These are phyloP conservation scores for Notothenia rossii DNA, from an alignment of 2,113 vertebrate species.

Conservation along the genomic window DNA sequence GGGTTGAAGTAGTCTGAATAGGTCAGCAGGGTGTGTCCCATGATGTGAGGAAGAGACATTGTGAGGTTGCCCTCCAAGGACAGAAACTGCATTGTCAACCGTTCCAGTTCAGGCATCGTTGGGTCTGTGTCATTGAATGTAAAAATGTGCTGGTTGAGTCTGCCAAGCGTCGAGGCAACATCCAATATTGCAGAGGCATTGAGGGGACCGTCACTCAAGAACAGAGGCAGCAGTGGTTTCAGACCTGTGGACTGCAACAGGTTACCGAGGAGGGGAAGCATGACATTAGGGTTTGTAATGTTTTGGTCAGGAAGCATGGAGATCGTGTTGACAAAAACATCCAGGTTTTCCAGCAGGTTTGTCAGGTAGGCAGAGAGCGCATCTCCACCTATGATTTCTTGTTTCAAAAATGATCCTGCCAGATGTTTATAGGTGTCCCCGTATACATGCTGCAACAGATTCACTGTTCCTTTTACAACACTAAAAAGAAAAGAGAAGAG, in stretches of 20 bases:
- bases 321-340: slow-evolving; percentile 32
- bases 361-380: slow-evolving; percentile 58
- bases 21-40: slow-evolving; percentile 65
- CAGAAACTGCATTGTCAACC: slow-evolving; percentile 63
- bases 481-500: slow-evolving; percentile 57
- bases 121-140: slow-evolving; percentile 65
- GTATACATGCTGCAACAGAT: slow-evolving; percentile 72
- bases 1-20: slow-evolving; percentile 67
- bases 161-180: slow-evolving; percentile 48
- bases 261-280: slow-evolving; percentile 45
- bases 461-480: slow-evolving; percentile 73
- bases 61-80: slow-evolving; percentile 70
- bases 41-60: slow-evolving; percentile 66
- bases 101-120: slow-evolving; percentile 68
- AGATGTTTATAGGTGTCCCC: slow-evolving; percentile 31
- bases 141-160: slow-evolving; percentile 70
- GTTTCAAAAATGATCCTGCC: slow-evolving; percentile 37
- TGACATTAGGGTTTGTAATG: slow-evolving; percentile 51
- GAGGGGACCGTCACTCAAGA: slow-evolving; percentile 31
- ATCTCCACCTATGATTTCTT: slow-evolving; percentile 47
- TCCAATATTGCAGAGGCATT: slow-evolving; percentile 61
- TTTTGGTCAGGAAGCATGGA: slow-evolving; percentile 46
- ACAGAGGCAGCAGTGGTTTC: slow-evolving; percentile 64
- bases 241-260: slow-evolving; percentile 71
- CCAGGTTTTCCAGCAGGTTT: slow-evolving; percentile 58